Evolutionary conservation across 2,888 invertebrate genomes (phyloP).

Genomic region (Aelia acuminata): DNA sequence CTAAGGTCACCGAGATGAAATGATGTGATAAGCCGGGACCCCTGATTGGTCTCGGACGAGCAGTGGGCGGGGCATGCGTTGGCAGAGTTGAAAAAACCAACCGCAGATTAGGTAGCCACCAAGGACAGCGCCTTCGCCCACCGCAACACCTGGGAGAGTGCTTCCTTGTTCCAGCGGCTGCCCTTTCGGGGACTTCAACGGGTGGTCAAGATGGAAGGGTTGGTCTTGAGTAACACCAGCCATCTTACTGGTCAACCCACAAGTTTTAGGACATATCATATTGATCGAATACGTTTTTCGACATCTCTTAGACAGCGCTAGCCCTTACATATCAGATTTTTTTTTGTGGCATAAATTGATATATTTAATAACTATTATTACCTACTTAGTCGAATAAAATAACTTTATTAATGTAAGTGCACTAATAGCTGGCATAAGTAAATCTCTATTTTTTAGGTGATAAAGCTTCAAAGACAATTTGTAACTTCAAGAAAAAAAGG

Average conservation of each 20-base stretch:
- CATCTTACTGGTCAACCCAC: not conserved
- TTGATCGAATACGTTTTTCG: not conserved
- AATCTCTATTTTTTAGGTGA: no score
- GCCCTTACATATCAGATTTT: no score
- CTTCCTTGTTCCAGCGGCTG: not conserved
- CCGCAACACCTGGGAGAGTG: not conserved
- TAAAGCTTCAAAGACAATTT: no score
- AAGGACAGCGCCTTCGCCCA: conserved; percentile 47
- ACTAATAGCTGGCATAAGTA: no score
- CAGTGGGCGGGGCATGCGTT: conserved; percentile 44
- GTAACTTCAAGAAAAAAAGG: no score
- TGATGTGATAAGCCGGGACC: not conserved
- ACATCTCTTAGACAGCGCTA: no score
- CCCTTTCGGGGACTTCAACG: not conserved
- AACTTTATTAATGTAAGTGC: no score
- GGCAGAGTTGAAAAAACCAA: conserved; percentile 26
- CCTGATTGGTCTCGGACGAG: not conserved
- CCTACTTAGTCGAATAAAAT: no score
- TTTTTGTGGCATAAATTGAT: no score
- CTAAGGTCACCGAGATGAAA: conserved; percentile 9
- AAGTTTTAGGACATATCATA: not conserved
- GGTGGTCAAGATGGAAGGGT: not conserved
- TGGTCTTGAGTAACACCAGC: no score
- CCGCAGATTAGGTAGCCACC: conserved; percentile 29
- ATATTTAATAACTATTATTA: no score